Evolutionary conservation across 2,888 invertebrate genomes (phyloP), one percentile per base, ranked within the genome.

Genomic region (Lycocerus yunnanus): DNA sequence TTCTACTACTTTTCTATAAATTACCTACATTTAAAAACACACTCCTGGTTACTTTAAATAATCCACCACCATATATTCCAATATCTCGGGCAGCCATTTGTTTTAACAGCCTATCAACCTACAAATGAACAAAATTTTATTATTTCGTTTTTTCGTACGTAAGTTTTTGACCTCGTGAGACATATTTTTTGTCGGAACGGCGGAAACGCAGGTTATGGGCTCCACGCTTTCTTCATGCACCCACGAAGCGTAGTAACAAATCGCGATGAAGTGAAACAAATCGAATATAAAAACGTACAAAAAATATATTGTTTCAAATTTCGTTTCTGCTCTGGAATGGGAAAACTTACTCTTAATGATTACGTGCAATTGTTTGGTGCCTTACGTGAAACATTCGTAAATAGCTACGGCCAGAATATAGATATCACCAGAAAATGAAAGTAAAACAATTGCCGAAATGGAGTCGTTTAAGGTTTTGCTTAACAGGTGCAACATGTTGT

Each of bases 141-240:
- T 16, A 15, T 59, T 59, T 13, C 1, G 6, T 59, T 59, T 59
- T 10, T 60, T 10, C 2, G 15, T 15, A 60, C 10, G 5, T 60
- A 3, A n/a, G n/a, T n/a, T n/a, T 13, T 60, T n/a, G 27, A 73
- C 74, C 61, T 78, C 79, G n/a, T 77, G 71, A n/a, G 65, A 66
- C 15, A 68, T 69, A 58, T 75, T 65, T 66, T 76, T 69, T 11
- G 73, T 58, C 1, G 76, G 69, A 13, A 78, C 21, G 14, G 67
- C 58, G n/a, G 66, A 18, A 24, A 79, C 60, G 63, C 67, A 71
- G n/a, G 71, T 58, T 8, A 77, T 21, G 11, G 76, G 66, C 43
- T 74, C 73, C 0, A 24, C 16, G 58, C 76, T 79, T 71, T 77
- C 78, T 77, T 79, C 77, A 15, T 77, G 65, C 10, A 79, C 76